Conservation (phyloP, 2,797 vertebrate species). For the Chelonia mydas region DNA sequence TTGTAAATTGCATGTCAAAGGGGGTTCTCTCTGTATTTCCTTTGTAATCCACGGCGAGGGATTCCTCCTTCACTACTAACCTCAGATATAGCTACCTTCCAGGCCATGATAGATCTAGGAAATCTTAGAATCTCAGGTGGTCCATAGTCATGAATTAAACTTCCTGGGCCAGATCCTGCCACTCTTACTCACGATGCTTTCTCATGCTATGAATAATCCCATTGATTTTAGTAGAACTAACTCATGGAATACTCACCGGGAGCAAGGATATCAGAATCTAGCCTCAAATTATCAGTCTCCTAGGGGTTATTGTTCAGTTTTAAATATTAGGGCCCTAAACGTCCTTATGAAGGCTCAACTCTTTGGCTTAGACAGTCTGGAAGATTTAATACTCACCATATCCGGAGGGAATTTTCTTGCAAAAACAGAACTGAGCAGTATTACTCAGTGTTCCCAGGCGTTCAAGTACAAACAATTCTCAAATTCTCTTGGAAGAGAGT, state of each 20-base stretch:
- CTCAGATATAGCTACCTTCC: neutral
- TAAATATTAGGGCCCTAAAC: neutral
- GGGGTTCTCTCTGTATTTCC: neutral
- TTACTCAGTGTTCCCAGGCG: slow-evolving; percentile 22
- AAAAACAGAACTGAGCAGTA: slow-evolving; percentile 2
- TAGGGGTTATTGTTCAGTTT: slow-evolving; percentile 27
- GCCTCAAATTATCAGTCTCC: slow-evolving; percentile 46
- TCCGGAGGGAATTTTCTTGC: slow-evolving; percentile 11
- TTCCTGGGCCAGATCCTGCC: neutral
- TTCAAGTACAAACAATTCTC: slow-evolving; percentile 42
- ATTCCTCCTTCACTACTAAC: neutral
- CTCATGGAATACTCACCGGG: neutral
- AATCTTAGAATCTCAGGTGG: neutral
- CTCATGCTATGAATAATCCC: neutral
- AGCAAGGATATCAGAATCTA: slow-evolving; percentile 3
- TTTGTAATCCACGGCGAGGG: neutral
- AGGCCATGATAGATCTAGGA: neutral
- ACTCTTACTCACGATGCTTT: neutral
- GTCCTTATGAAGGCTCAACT: slow-evolving; percentile 10
- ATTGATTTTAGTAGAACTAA: neutral
- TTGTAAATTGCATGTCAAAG: neutral
- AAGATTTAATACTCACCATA: slow-evolving; percentile 23
- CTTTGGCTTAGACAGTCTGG: neutral
- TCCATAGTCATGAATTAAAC: neutral
- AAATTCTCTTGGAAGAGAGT: slow-evolving; percentile 45